Percentiles rank a stretch among this genome's conserved stretches.
Conservation (phyloP, 2,797 vertebrate genomes). For the Chiroxiphia lanceolata region DNA sequence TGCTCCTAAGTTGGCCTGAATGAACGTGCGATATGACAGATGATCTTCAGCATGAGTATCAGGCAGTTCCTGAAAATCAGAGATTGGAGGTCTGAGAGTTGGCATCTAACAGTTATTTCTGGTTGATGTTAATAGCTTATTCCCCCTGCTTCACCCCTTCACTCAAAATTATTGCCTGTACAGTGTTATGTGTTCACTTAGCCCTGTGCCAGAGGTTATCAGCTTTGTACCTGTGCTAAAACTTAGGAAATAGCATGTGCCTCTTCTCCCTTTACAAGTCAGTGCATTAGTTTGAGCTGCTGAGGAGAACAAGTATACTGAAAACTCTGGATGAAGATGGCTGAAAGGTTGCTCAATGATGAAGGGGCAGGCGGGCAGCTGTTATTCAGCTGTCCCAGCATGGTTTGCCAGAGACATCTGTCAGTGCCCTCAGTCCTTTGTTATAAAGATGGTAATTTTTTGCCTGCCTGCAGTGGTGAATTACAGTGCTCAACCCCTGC, state of each 20-base stretch:
- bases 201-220: background rate
- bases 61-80: background rate
- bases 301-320: background rate
- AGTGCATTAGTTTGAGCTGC: background rate
- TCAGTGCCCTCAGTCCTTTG: background rate
- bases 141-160: background rate
- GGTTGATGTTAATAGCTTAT: background rate
- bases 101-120: background rate
- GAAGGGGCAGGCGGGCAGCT: background rate
- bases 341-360: background rate
- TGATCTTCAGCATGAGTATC: background rate
- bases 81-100: background rate
- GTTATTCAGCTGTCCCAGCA: constrained; percentile 16
- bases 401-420: constrained; percentile 28
- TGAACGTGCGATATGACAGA: background rate
- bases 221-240: background rate
- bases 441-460: constrained; percentile 38
- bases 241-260: background rate
- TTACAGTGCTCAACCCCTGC: constrained; percentile 4
- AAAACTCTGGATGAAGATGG: background rate
- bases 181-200: background rate
- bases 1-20: background rate
- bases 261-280: background rate
- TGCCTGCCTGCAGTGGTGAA: constrained; percentile 32
- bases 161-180: background rate